These are phyloP conservation scores for Dasyornis broadbenti DNA, from an alignment of 2,113 vertebrate genomes.

Conservation along the genomic window DNA sequence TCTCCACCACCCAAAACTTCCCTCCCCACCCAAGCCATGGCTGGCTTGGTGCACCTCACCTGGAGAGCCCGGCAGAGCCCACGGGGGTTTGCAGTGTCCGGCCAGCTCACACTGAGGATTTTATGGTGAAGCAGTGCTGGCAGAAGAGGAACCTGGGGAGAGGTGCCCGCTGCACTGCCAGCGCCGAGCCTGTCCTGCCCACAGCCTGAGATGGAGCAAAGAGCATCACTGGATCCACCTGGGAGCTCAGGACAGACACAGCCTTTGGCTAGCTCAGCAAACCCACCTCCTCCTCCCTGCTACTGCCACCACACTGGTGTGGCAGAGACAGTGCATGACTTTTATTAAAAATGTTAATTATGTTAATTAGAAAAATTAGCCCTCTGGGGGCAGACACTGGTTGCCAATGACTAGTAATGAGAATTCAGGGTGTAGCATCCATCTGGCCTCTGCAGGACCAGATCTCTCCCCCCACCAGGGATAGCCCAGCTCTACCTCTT, in stretches of 20 bases:
- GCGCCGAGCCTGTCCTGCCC: background rate
- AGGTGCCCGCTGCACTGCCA: constrained; percentile 63
- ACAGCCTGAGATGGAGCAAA: constrained; percentile 22
- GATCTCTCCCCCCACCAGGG: constrained; percentile 8
- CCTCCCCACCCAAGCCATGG: rapidly evolving
- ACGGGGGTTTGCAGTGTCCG: background rate
- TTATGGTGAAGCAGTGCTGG: constrained; percentile 65
- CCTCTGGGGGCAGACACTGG: background rate
- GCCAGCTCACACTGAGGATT: constrained; percentile 69
- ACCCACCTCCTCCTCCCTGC: background rate
- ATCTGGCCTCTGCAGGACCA: background rate
- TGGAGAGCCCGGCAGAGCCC: constrained; percentile 57
- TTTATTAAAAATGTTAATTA: constrained; percentile 15
- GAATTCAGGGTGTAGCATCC: background rate
- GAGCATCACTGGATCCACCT: background rate
- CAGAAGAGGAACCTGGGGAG: constrained; percentile 67
- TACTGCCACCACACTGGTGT: rapidly evolving
- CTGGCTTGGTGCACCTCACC: background rate
- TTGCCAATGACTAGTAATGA: background rate
- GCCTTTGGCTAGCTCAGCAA: background rate
- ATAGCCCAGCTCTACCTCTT: background rate
- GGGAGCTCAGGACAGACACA: background rate
- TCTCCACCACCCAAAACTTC: background rate
- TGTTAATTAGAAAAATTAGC: constrained; percentile 26
- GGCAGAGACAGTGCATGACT: background rate